phyloP scores from a whole-genome alignment of 2,113 vertebrate genomes.

The Motacilla tschutschensis region DNA sequence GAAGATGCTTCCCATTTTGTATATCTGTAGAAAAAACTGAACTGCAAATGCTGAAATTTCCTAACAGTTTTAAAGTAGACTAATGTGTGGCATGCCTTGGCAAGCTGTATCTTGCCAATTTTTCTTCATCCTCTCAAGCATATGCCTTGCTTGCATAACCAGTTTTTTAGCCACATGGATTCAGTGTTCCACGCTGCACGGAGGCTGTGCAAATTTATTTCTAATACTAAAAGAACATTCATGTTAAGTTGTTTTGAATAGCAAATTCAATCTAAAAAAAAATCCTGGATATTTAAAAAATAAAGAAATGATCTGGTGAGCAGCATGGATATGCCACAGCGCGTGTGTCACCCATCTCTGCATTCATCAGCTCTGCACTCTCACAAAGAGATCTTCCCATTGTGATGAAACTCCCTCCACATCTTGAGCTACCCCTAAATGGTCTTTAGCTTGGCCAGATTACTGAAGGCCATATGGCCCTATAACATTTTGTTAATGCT shows the following conservation, averaged over 20 bases:
- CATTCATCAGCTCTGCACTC: not conserved
- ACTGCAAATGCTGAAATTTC: constrained; percentile 45
- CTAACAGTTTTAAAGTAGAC: constrained; percentile 52
- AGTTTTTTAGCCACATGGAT: constrained; percentile 59
- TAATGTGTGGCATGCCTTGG: constrained; percentile 63
- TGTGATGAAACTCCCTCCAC: not conserved
- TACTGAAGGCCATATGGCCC: constrained; percentile 24
- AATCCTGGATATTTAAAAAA: not conserved
- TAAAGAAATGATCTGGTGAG: not conserved
- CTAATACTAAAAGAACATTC: constrained; percentile 64
- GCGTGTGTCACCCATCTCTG: not conserved
- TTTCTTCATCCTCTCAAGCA: constrained; percentile 55
- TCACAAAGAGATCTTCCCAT: not conserved
- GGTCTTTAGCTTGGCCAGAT: constrained; percentile 27
- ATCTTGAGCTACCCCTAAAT: not conserved
- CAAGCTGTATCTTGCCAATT: constrained; percentile 55
- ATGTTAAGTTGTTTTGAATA: constrained; percentile 33
- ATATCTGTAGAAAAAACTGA: constrained; percentile 19
- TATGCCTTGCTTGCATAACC: constrained; percentile 63
- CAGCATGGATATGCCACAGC: not conserved
- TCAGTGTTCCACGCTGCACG: constrained; percentile 2
- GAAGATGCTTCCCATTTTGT: not conserved
- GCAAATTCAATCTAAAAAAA: constrained; percentile 28
- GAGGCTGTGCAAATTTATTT: constrained; percentile 41
- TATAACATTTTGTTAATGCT: constrained; percentile 30